A percentile compares a stretch with the other conserved stretches of the same genome.
Conservation (phyloP, 2,113 vertebrate species). For the Falco punctatus region DNA sequence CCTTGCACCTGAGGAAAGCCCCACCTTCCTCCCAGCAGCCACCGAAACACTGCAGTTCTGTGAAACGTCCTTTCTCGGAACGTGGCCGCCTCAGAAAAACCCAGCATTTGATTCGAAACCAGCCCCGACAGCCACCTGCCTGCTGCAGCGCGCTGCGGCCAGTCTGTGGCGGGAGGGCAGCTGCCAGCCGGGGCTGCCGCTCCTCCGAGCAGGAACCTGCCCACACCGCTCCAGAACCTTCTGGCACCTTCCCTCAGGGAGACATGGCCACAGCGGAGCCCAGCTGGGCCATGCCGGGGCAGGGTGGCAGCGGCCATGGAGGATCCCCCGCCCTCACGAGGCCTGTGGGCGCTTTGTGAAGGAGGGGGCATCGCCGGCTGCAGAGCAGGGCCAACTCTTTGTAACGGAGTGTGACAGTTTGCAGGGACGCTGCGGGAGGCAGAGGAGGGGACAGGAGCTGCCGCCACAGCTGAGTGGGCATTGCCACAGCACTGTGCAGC, state of each 20-base stretch:
- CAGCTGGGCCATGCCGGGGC: accelerated
- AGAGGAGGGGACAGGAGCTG: background rate
- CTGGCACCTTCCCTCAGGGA: background rate
- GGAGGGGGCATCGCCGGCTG: background rate
- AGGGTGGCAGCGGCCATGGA: accelerated
- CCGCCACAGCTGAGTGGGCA: accelerated
- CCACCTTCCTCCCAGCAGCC: background rate
- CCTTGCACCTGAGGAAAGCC: background rate
- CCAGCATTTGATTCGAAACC: accelerated
- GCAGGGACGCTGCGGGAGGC: background rate
- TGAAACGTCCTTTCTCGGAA: accelerated
- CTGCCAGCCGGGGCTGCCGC: accelerated
- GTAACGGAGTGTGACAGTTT: accelerated
- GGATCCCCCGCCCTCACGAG: background rate
- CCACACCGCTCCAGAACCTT: accelerated
- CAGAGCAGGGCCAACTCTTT: accelerated
- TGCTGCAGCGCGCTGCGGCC: accelerated
- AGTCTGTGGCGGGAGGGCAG: accelerated
- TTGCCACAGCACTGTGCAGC: background rate
- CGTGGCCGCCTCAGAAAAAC: background rate
- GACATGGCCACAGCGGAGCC: accelerated
- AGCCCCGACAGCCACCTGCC: background rate
- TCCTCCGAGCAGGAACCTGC: background rate
- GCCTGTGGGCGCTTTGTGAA: background rate
- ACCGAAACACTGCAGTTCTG: accelerated